phyloP scores from a whole-genome alignment of 1,140 invertebrate genomes.

The Brachionus calyciflorus region DNA sequence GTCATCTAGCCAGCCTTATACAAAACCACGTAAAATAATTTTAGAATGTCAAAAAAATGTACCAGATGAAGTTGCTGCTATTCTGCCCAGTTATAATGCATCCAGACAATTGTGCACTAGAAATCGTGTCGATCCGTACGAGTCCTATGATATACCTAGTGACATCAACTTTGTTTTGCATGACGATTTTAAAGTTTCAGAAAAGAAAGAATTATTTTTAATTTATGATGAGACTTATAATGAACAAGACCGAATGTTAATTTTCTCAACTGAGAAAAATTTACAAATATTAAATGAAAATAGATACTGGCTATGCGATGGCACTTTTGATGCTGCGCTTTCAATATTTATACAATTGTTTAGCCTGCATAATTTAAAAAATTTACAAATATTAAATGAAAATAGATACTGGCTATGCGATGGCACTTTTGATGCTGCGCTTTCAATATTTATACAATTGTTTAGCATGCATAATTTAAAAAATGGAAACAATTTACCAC shows the following conservation, averaged over 20 bases:
- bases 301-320: slow-evolving; percentile 4
- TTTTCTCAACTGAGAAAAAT: not conserved
- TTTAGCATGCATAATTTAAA: not conserved
- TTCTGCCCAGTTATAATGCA: slow-evolving; percentile 8
- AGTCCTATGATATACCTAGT: not conserved
- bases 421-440: slow-evolving; percentile 13
- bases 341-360: not conserved
- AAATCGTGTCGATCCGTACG: not conserved
- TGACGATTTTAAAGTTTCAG: not conserved
- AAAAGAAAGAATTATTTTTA: not conserved
- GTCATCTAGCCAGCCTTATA: slow-evolving; percentile 6
- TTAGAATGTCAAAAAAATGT: slow-evolving; percentile 15
- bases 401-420: not conserved
- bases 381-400: not conserved
- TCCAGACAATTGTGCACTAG: not conserved
- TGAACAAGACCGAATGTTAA: not conserved
- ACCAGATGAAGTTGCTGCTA: not conserved
- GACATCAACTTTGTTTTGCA: not conserved
- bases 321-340: not conserved
- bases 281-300: not conserved
- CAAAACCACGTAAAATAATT: slow-evolving; percentile 2
- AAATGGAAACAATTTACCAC: not conserved
- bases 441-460: not conserved
- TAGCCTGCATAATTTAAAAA: not conserved
- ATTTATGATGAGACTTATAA: not conserved